These are phyloP conservation scores for Danio jaintianensis DNA, from an alignment of 2,797 vertebrate genomes.

Conservation along the genomic window DNA sequence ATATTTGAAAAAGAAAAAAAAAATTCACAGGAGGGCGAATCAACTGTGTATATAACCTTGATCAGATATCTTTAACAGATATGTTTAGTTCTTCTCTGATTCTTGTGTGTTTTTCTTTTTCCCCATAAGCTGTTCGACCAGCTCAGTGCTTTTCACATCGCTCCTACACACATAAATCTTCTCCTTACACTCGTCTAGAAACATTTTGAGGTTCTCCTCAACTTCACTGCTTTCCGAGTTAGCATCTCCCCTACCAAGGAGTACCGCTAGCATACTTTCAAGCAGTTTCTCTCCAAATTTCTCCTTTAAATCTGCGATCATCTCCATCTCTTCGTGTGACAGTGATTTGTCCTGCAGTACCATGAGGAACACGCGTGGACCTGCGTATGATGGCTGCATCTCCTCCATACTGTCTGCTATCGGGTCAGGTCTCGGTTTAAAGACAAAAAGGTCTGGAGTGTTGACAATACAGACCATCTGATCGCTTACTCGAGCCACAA, in stretches of 20 bases:
- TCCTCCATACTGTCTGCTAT: neutral
- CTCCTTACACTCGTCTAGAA: conserved; percentile 11
- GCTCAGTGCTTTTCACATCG: conserved; percentile 1
- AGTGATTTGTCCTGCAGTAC: neutral
- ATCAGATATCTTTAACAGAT: too few species aligned
- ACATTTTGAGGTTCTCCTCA: neutral
- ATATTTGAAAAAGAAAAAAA: too few species aligned
- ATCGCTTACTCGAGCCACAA: neutral
- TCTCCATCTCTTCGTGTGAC: neutral
- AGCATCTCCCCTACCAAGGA: neutral
- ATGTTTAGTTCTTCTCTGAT: neutral
- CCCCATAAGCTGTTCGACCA: neutral
- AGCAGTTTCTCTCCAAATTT: neutral
- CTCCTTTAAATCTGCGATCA: neutral
- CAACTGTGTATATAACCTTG: too few species aligned
- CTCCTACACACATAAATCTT: neutral
- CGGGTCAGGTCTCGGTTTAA: neutral
- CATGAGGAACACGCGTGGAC: conserved; percentile 27
- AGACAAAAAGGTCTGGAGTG: conserved; percentile 26
- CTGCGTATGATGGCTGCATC: neutral
- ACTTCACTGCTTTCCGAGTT: neutral
- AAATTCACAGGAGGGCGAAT: too few species aligned
- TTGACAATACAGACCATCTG: conserved; percentile 20
- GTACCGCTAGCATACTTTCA: neutral
- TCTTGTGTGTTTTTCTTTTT: neutral